Evolutionary conservation across 1,140 invertebrate genomes (phyloP).

Genomic region (Andrena cerasifolii): DNA sequence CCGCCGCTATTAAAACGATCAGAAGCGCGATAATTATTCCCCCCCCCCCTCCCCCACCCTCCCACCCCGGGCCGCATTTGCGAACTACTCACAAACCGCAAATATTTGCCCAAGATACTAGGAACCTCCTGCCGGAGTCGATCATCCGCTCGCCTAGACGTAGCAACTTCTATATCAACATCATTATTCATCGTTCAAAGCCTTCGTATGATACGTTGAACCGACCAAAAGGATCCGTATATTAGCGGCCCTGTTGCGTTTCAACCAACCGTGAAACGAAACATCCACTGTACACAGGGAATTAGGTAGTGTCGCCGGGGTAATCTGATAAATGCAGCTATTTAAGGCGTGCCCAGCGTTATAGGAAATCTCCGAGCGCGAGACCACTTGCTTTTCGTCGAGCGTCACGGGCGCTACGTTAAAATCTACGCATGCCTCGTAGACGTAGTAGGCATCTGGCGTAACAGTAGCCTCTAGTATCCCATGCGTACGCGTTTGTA

Average conservation of each 20-base stretch:
- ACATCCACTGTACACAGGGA: too few species aligned
- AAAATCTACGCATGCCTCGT: slow-evolving; percentile 45
- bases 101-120: slow-evolving; percentile 47
- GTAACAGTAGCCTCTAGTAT: slow-evolving; percentile 53
- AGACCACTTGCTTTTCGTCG: slow-evolving; percentile 34
- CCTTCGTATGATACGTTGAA: slow-evolving; percentile 22
- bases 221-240: slow-evolving; percentile 1
- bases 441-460: slow-evolving; percentile 60
- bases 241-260: not conserved
- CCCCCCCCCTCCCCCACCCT: too few species aligned
- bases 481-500: slow-evolving; percentile 47
- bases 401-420: slow-evolving; percentile 23
- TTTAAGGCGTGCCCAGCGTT: too few species aligned
- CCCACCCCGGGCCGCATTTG: slow-evolving; percentile 12
- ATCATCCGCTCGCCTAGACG: slow-evolving; percentile 46
- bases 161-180: slow-evolving; percentile 45
- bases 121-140: slow-evolving; percentile 27
- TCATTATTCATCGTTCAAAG: slow-evolving; percentile 53
- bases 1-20: slow-evolving; percentile 10
- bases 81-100: slow-evolving; percentile 34
- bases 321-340: too few species aligned
- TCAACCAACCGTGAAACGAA: too few species aligned
- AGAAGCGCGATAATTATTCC: slow-evolving; percentile 26
- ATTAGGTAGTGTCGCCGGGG: too few species aligned
- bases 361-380: not conserved